Base-by-base conservation (phyloP, 2,888 invertebrate species). In the Agrotis exclamationis region DNA sequence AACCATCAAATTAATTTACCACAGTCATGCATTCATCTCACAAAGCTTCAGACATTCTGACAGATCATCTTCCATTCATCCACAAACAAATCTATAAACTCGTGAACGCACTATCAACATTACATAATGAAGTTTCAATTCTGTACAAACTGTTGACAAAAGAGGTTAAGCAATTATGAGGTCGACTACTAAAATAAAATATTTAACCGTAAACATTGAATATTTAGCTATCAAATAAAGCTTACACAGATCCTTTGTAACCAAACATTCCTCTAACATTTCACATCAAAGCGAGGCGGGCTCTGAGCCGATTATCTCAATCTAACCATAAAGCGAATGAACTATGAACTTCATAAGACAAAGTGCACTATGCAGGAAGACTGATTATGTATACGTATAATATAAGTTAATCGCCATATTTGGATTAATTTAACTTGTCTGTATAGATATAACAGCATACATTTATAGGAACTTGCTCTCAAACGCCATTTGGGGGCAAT, bases 301-400 rank as follows among this genome's bases (percentile, higher is more conserved):
- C 11, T 9, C 47, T 13, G 22, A 64, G 22, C 16, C 45, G 13
- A 76, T 76, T 63, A 74, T 69, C 63, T 75, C 57, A 53, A 63
- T 63, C 22, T 44, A 75, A 22, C 45, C 39, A 33, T 60, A 64
- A 81, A 64, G 59, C 64, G 24, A 24, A 45, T 83, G 80, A 85
- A 79, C 81, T 80, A 6, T 84, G 75, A 79, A 80, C 83, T 86
- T 86, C 78, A 59, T 39, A 20, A 44, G n/a, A 47, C 22, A 67
- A 70, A 75, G 33, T 48, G 47, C 28, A 58, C 69, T 53, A 47
- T 58, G 20, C 39, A 63, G 48, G 65, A 66, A 72, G 53, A 44
- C 16, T 20, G 39, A 75, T 59, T 51, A 62, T 39, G 33, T 62
- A 66, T 51, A 62, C 24, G 33, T 62, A 66, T 53, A 53, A 65